Evolutionary conservation across 2,113 vertebrate species (phyloP), one percentile per base, ranked within the genome.

Genomic region (Baryphthengus martii): DNA sequence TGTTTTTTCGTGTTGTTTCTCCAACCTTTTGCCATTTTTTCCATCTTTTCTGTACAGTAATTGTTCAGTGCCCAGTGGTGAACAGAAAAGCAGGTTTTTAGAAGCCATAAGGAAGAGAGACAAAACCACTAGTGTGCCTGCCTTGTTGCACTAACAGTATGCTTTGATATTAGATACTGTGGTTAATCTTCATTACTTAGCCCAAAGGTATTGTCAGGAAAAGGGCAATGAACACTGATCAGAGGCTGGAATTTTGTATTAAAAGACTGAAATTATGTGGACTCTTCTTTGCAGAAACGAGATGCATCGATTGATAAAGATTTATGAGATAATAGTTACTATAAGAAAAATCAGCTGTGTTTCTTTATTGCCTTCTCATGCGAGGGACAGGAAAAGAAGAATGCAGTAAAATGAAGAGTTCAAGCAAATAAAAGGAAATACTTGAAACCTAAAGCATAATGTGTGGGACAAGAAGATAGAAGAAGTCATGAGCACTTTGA

Each of bases 11-110:
- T 92, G 86, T 84, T 90, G 61, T 85, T 95, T 93, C 89, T 95
- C 73, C 72, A 97, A 96, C 84, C 80, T 96, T 94, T 89, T 89
- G 62, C 96, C 72, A 11, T 85, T 94, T 94, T 96, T 96, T 96
- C 90, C 92, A 33, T 96, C 92, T 78, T 56, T 77, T 90, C 80
- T 94, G 58, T 73, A n/a, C 62, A 85, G 61, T 58, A 79, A 89
- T 95, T 96, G 56, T 92, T 91, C 73, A 29, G 80, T 90, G 65
- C 83, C 52, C 73, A 85, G 65, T 42, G 19, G 61, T 92, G 93
- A 90, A 79, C 65, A 84, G 52, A 89, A 89, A 85, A 92, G 40
- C 73, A 72, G 13, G 1, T 33, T 85, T 95, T 87, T 62, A 89
- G 68, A 87, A 84, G 16, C 49, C 18, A 25, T 65, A n/a, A 79